Base-by-base conservation (phyloP, 2,113 vertebrate species). In the Patagioenas fasciata region DNA sequence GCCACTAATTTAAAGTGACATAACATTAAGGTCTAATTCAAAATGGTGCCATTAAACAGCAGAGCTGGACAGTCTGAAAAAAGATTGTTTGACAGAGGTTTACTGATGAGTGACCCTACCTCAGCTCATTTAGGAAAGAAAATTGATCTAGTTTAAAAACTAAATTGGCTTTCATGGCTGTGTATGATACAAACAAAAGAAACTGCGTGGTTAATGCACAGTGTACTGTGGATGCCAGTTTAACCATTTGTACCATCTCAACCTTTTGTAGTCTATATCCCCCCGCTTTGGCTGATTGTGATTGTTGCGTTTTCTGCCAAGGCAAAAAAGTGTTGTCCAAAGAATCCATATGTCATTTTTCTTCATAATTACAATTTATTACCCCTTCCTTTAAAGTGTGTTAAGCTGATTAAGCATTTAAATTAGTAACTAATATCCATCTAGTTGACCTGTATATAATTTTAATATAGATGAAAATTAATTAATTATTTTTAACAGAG, bases 391-490 rank as follows among this genome's bases (percentile, higher is more conserved):
- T 34, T 47, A 29, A 53, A 79, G 10, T 89, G n/a, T 74, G 85
- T 74, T 77, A 86, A 88, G 32, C 38, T 90, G 87, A 71, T 72
- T 72, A 61, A 85, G 26, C 75, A 83, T 79, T 97, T 91, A 61
- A 81, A 88, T 65, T 61, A 89, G 56, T 44, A 96, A 69, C 82
- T 81, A 83, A 57, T 95, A 79, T 44, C 80, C 40, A 92, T 66
- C 71, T 80, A 28, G 4, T 75, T 90, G 58, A 95, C 48, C 94
- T 93, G 32, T 32, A 50, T 56, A 67, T 89, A 50, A 89, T 93
- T 96, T 96, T 51, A 91, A 95, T 97, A 91, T 67, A 94, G 8
- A 69, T 54, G 31, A 53, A 96, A 96, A 96, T 89, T 83, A 90
- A 96, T 95, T 32, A 73, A 61, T 94, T 85, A 77, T 85, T 93